These are phyloP conservation scores for Leptinotarsa haldemani DNA, from an alignment of 2,888 invertebrate species.

Conservation along the genomic window DNA sequence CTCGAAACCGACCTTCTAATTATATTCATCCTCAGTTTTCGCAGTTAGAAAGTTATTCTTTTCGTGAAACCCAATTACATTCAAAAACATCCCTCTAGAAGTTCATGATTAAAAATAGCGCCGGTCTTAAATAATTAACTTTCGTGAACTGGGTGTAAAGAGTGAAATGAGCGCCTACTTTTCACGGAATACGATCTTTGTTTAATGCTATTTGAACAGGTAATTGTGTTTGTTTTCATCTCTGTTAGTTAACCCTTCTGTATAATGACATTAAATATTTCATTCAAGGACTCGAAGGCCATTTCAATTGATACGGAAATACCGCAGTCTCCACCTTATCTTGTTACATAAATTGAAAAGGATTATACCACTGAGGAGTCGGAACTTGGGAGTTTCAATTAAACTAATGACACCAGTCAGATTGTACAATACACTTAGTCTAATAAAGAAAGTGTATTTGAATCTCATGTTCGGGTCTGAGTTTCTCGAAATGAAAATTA, in stretches of 20 bases:
- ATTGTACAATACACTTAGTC: neutral
- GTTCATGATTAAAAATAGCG: slow-evolving; percentile 18
- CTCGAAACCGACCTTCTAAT: slow-evolving; percentile 13
- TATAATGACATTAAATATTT: slow-evolving; percentile 6
- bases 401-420: neutral
- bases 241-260: slow-evolving; percentile 10
- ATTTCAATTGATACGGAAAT: neutral
- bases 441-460: neutral
- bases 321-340: neutral
- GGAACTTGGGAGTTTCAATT: slow-evolving; percentile 9
- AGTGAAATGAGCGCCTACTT: slow-evolving; percentile 5
- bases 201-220: slow-evolving; percentile 10
- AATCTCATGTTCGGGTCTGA: neutral
- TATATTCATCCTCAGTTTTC: slow-evolving; percentile 4
- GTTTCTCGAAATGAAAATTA: slow-evolving; percentile 2
- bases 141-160: slow-evolving; percentile 10
- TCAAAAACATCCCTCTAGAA: neutral
- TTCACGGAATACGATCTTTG: slow-evolving; percentile 2
- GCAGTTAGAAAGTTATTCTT: neutral
- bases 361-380: neutral
- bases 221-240: slow-evolving; percentile 16
- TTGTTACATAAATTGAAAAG: slow-evolving; percentile 8
- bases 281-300: neutral
- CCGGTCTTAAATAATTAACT: slow-evolving; percentile 14
- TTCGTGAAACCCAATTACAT: slow-evolving; percentile 11